These are phyloP conservation scores for Lycopodina hypogea DNA, from an alignment of 37 sponge, comb jelly and placozoan genomes.

Conservation along the genomic window DNA sequence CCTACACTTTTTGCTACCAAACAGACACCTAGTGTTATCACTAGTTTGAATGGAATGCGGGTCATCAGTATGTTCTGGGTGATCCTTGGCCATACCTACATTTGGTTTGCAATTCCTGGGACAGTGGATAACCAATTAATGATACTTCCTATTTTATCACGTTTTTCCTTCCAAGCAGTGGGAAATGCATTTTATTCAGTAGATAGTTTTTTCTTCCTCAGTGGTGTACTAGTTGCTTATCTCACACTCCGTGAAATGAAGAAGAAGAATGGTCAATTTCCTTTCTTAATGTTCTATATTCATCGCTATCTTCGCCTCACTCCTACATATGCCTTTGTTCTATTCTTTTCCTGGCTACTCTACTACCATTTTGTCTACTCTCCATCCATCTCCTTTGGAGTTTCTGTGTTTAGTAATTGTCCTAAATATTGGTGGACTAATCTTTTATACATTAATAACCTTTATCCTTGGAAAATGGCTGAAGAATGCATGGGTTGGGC, in stretches of 20 bases:
- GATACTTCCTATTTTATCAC: background rate
- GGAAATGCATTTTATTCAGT: conserved; percentile 61
- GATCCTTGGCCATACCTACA: conserved; percentile 54
- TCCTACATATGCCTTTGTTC: conserved; percentile 59
- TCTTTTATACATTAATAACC: conserved; percentile 86
- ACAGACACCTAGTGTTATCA: conserved; percentile 55
- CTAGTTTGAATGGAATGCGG: conserved; percentile 71
- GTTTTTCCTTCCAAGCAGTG: conserved; percentile 46
- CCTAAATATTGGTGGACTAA: conserved; percentile 84
- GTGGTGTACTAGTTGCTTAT: conserved; percentile 71
- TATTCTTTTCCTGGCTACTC: conserved; percentile 60
- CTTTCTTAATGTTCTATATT: conserved; percentile 63
- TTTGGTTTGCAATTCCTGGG: conserved; percentile 10
- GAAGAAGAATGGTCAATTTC: conserved; percentile 47
- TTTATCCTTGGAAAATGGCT: conserved; percentile 57
- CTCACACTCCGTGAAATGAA: conserved; percentile 65
- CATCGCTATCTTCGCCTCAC: conserved; percentile 78
- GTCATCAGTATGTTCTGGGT: conserved; percentile 87
- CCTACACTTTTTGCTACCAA: conserved; percentile 49
- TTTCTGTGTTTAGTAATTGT: background rate
- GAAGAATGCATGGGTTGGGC: conserved; percentile 75
- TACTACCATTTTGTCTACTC: conserved; percentile 11
- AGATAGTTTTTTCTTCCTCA: conserved; percentile 72
- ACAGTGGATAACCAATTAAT: conserved; percentile 9
- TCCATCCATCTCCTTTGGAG: background rate